Evolutionary conservation across 2,113 vertebrate species (phyloP), one percentile per base, ranked within the genome.

Genomic region (Nerophis lumbriciformis): DNA sequence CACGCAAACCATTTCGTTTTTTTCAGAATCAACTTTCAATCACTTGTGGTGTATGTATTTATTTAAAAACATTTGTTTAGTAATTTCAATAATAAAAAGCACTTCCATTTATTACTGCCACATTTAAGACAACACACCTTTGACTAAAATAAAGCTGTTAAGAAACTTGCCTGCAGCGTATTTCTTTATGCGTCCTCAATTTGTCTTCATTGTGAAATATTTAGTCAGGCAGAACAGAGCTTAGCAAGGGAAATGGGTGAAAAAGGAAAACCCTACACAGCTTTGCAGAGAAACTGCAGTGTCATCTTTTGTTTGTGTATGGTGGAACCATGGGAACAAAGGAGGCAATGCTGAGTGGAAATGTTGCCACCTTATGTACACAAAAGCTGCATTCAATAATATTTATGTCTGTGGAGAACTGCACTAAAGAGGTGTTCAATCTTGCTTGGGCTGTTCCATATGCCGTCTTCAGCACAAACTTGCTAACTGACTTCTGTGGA

Each of bases 381-480:
- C 80, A 80, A 56, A 70, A 60, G 67, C 64, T 65, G 64, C 19
- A n/a, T 78, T 72, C 59, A 59, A 53, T 68, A 59, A 76, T 68
- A 66, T 73, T 76, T 71, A 78, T 70, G 66, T 60, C 66, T 73
- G 65, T 69, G 64, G 61, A 63, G 52, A 9, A 39, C 12, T 49
- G 71, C 66, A 37, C 48, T 9, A 0, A 47, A 44, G 53, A 38
- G 13, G 38, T 50, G 53, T 52, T 76, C 59, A 63, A 66, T 71
- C 35, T 55, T 5, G 19, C 8, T 3, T 6, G 61, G 35, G 49
- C 56, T 70, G 39, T 9, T 13, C 0, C 0, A 48, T 51, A 42
- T 37, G 50, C 37, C 3, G 44, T 0, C 47, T 16, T 61, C 61
- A 16, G 6, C 15, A 8, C 0, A 15, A 50, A 42, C 37, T 19